Conservation (phyloP, 2,888 invertebrate species). For the Trichacis sp. region DNA sequence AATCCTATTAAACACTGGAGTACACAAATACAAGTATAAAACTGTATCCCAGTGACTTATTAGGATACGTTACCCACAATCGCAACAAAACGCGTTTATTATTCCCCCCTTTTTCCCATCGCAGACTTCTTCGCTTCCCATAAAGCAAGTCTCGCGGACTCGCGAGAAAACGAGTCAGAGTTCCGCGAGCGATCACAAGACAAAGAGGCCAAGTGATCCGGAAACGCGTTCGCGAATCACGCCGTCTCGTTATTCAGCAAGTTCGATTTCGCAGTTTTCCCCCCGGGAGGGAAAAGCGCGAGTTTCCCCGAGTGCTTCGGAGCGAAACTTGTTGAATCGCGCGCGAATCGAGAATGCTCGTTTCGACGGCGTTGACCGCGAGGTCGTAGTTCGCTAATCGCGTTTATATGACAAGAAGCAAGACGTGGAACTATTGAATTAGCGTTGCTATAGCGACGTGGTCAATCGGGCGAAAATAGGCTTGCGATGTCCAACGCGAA, state of each 20-base stretch:
- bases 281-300: background rate
- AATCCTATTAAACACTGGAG: too few species aligned
- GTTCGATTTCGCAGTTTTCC: background rate
- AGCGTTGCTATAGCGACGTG: constrained; percentile 56
- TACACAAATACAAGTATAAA: too few species aligned
- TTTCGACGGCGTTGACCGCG: constrained; percentile 22
- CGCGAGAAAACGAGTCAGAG: background rate
- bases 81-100: too few species aligned
- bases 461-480: constrained; percentile 42
- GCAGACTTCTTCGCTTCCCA: too few species aligned
- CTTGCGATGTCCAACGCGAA: constrained; percentile 30
- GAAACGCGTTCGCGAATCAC: background rate
- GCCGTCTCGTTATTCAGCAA: background rate
- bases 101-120: too few species aligned
- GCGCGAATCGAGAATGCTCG: constrained; percentile 12
- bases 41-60: too few species aligned
- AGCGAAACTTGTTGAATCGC: too few species aligned
- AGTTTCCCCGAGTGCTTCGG: background rate
- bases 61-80: too few species aligned
- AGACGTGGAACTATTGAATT: constrained; percentile 57
- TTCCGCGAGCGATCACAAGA: background rate
- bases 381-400: constrained; percentile 33
- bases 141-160: too few species aligned
- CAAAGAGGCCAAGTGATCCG: background rate
- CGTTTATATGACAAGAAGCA: constrained; percentile 29